phyloP scores from a whole-genome alignment of 2,113 vertebrate genomes.

The Rattus rattus region DNA sequence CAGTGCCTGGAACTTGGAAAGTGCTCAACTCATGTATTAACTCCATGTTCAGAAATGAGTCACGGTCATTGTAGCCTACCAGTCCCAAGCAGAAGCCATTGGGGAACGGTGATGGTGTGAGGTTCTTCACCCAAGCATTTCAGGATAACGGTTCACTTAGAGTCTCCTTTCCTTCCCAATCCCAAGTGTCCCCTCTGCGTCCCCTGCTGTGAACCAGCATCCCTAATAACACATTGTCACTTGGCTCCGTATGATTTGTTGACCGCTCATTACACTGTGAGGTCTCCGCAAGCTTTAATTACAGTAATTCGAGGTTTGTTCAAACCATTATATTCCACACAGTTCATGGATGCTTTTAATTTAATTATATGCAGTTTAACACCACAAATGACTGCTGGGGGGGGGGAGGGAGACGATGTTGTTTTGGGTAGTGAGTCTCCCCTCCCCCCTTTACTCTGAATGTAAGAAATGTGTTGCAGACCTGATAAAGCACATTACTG shows the following conservation, averaged over 20 bases:
- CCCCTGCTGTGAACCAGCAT: conserved; percentile 53
- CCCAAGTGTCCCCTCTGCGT: conserved; percentile 43
- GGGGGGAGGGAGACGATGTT: conserved; percentile 36
- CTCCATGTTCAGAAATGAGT: conserved; percentile 12
- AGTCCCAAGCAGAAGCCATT: neutral
- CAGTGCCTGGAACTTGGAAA: neutral
- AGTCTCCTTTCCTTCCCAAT: conserved; percentile 41
- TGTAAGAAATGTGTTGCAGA: conserved; percentile 65
- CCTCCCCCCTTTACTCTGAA: conserved; percentile 52
- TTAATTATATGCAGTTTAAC: conserved; percentile 73
- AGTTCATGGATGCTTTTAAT: conserved; percentile 74
- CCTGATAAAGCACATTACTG: conserved; percentile 75
- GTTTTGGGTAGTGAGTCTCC: neutral
- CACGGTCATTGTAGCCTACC: neutral
- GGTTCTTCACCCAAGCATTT: neutral
- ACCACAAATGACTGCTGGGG: conserved; percentile 53
- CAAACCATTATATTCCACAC: conserved; percentile 77
- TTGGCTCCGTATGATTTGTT: conserved; percentile 79
- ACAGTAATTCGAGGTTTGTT: conserved; percentile 82
- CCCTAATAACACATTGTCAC: conserved; percentile 78
- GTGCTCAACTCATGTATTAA: no score
- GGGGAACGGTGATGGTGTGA: neutral
- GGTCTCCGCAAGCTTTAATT: conserved; percentile 83
- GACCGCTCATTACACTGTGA: conserved; percentile 76
- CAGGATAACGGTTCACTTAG: neutral